phyloP scores from a whole-genome alignment of 2,888 invertebrate species.

The Dioctria rufipes region DNA sequence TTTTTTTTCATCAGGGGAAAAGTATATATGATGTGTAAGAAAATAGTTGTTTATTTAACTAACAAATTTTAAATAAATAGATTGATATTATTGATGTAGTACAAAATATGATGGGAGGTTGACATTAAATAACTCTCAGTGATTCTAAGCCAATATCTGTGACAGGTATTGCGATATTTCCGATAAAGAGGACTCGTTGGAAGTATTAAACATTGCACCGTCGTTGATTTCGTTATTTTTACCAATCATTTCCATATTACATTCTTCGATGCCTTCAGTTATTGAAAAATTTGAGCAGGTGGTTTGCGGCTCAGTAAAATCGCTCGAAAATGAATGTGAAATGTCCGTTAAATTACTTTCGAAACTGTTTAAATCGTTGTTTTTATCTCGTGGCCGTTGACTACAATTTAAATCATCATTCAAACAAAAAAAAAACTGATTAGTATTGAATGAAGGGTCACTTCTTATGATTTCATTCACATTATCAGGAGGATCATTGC shows the following conservation, averaged over 20 bases:
- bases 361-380: not conserved
- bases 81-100: too few species aligned
- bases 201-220: constrained; percentile 19
- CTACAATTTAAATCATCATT: not conserved
- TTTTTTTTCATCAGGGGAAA: too few species aligned
- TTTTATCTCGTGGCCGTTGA: not conserved
- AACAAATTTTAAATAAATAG: too few species aligned
- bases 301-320: constrained; percentile 10
- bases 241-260: not conserved
- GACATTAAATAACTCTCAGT: not conserved
- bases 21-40: too few species aligned
- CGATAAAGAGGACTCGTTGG: constrained; percentile 33
- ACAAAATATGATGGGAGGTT: not conserved
- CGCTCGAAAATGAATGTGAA: constrained; percentile 34
- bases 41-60: too few species aligned
- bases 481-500: not conserved
- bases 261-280: not conserved
- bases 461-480: not conserved
- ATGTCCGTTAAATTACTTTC: constrained; percentile 37
- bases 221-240: constrained; percentile 1
- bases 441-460: not conserved
- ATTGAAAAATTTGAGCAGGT: not conserved
- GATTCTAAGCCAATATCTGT: constrained; percentile 28
- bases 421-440: not conserved
- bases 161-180: constrained; percentile 42